Conservation (phyloP, 2,888 invertebrate genomes). For the Andrena praecox region DNA sequence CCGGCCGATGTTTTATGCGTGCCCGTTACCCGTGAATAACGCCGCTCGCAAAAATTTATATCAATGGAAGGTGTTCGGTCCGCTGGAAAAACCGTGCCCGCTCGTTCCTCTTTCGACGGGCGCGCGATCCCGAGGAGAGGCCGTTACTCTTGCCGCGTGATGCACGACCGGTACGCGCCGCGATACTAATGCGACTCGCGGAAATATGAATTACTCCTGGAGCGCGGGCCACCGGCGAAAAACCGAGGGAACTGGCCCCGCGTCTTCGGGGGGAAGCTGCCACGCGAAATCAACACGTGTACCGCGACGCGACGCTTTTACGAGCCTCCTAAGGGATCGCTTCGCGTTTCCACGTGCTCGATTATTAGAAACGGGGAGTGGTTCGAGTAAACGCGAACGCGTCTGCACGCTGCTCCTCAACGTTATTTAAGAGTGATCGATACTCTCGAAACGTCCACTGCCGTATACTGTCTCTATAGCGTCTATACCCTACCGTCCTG, state of each 20-base stretch:
- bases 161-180: conserved; percentile 10
- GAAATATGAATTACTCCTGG: conserved; percentile 8
- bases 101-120: not conserved
- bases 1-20: conserved; percentile 32
- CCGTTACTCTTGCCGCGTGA: conserved; percentile 36
- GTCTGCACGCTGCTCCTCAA: conserved; percentile 4
- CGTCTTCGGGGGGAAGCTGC: not conserved
- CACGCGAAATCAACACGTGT: not conserved
- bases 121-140: not conserved
- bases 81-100: conserved; percentile 2
- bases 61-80: conserved; percentile 14
- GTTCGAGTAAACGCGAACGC: conserved; percentile 20
- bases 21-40: conserved; percentile 50
- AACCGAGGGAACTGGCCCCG: not conserved
- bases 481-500: conserved; percentile 7
- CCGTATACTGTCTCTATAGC: not conserved
- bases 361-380: not conserved
- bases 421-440: conserved; percentile 56
- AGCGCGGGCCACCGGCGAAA: not conserved
- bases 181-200: conserved; percentile 16
- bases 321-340: not conserved
- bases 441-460: conserved; percentile 46
- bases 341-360: not conserved
- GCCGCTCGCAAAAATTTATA: conserved; percentile 14
- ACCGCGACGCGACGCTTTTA: not conserved